Evolutionary conservation across 1,140 invertebrate genomes (phyloP), one percentile per base, ranked within the genome.

Genomic region (Euwallacea similis): DNA sequence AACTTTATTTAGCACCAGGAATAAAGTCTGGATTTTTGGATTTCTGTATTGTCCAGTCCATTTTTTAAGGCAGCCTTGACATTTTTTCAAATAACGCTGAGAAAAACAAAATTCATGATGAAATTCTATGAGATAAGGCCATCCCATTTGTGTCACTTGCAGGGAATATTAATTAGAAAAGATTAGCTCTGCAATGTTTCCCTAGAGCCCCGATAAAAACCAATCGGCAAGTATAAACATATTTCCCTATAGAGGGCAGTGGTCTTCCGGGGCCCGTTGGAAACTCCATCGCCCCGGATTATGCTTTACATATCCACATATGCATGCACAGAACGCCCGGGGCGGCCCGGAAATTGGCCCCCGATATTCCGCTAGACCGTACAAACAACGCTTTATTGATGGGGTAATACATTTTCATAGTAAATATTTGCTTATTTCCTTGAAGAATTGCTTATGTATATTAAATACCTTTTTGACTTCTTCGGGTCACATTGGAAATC

Each of bases 341-440:
- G 64, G 64, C 33, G 15, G 16, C 53, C 21, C 7, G 64, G 64
- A 66, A 66, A 55, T 66, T 66, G 47, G 55, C 64, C 64, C 42
- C 7, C 64, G 64, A 66, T 66, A 66, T 55, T 64, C 62, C n/a
- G 62, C 42, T 60, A 63, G 64, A 56, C 64, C 47, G 64, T 66
- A 56, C 64, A 66, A 66, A 66, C 64, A 66, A 42, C 64, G 64
- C 21, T 55, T 55, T 56, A 66, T 56, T 43, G 50, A 66, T 66
- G 61, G 61, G 61, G 42, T 66, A 66, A 66, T 66, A 56, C 64
- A 66, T 66, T 55, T 66, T 66, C 64, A 9, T n/a, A 43, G 64
- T 44, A 55, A 66, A 66, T 66, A 66, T 66, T 66, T 66, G 64
- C 42, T 58, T 44, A 44, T 66, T 66, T 56, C 16, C 11, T 55